Base-by-base conservation (phyloP, 2,113 vertebrate genomes). In the Rhagologus leucostigma region DNA sequence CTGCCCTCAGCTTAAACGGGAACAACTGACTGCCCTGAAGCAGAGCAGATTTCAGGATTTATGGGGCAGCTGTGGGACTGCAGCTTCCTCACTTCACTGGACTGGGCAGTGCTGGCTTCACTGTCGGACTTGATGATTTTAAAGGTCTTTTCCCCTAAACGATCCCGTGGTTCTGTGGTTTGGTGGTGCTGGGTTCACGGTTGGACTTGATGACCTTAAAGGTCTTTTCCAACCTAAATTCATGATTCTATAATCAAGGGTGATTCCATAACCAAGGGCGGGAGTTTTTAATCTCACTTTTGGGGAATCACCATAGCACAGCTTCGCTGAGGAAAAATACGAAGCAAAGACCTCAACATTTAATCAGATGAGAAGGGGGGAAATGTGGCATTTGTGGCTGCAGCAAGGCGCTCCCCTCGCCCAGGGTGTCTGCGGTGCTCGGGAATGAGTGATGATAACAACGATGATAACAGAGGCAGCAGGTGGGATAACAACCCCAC, bases 231-330 rank as follows among this genome's bases (percentile, higher is more conserved):
- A 49, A 4, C 19, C 12, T 13, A 5, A 49, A 24, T 41, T 47
- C 42, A 13, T 1, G 7, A 60, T 44, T 39, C 46, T 41, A 0
- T 11, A 27, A 35, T 35, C 55, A 26, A 63, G 57, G 62, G 26
- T 1, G 7, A 60, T 44, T 39, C 46, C 39, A 0, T 13, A 27
- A 35, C 32, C 60, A 26, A 63, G 59, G 62, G 26, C 2, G 11
- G 39, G 22, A 65, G 9, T 26, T 75, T 59, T 53, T 30, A 39
- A 44, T n/a, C 46, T 37, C 62, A 32, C 67, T 52, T 59, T 57
- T 37, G 55, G 27, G 50, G 73, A 35, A 75, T 11, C 0, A 14
- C 33, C 1, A 0, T 1, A 22, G 19, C 19, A 10, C n/a, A n/a
- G 50, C 52, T 75, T 23, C 49, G 10, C 23, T 7, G 26, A 26